These are phyloP conservation scores for Bryconaethiops microstoma DNA, from an alignment of 2,797 vertebrate genomes.

Conservation along the genomic window DNA sequence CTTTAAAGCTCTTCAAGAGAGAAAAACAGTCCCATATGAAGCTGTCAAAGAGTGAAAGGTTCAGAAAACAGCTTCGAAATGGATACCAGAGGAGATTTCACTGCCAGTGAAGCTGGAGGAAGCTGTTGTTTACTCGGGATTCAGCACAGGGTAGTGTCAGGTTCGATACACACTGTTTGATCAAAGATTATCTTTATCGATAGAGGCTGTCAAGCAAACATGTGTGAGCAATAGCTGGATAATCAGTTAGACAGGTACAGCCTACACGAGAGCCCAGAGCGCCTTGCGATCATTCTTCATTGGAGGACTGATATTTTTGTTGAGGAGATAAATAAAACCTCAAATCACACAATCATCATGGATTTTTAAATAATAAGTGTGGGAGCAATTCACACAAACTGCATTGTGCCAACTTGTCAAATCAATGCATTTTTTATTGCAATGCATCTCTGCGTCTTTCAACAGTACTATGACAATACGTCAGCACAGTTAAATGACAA, in stretches of 20 bases:
- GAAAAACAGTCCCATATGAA: constrained; percentile 35
- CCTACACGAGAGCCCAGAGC: constrained; percentile 22
- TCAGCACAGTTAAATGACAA: too few species aligned
- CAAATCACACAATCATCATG: neutral
- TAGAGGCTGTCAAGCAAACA: constrained; percentile 70
- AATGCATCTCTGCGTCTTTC: neutral
- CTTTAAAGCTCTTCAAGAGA: constrained; percentile 54
- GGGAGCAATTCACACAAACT: neutral
- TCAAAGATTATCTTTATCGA: constrained; percentile 74
- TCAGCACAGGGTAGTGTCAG: constrained; percentile 57
- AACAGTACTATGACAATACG: too few species aligned
- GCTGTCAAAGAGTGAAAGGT: constrained; percentile 36
- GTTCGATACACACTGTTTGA: constrained; percentile 74
- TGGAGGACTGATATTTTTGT: neutral
- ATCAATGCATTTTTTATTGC: neutral
- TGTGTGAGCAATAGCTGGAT: constrained; percentile 69
- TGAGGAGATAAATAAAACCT: constrained; percentile 6
- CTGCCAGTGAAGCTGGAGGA: constrained; percentile 37
- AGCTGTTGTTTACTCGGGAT: constrained; percentile 67
- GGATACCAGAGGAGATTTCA: constrained; percentile 34
- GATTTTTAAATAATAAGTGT: neutral
- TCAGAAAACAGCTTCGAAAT: constrained; percentile 29
- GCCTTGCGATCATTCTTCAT: neutral
- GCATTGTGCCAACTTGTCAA: neutral
- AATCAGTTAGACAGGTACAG: constrained; percentile 64